A percentile compares a stretch with the other conserved stretches of the same genome.
These are phyloP conservation scores for Dromaius novaehollandiae DNA, from an alignment of 2,113 vertebrate species.

Conservation along the genomic window DNA sequence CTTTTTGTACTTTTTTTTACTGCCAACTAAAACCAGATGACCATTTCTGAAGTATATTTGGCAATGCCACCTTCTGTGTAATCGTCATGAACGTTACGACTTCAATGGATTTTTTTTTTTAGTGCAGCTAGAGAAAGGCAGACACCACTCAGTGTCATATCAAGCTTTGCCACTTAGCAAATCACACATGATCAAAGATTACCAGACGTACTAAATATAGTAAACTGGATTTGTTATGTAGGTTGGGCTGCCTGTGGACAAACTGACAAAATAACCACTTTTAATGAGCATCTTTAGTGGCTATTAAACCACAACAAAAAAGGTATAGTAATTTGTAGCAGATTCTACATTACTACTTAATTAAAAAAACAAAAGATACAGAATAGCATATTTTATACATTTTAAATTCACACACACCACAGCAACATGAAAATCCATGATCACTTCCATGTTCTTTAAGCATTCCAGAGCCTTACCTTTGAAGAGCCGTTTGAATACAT, in stretches of 20 bases:
- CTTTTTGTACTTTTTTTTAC: not conserved
- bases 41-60: not conserved
- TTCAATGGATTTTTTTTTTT: not conserved
- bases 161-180: slow-evolving; percentile 6
- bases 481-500: slow-evolving; percentile 98
- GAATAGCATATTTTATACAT: not conserved
- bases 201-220: slow-evolving; percentile 47
- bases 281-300: not conserved
- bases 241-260: slow-evolving; percentile 12
- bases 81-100: not conserved
- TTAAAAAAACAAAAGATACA: not conserved
- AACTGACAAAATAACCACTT: not conserved
- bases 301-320: not conserved
- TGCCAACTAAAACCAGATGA: not conserved
- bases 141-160: not conserved
- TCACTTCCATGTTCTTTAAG: not conserved
- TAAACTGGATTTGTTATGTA: slow-evolving; percentile 43
- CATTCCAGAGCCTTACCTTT: slow-evolving; percentile 83
- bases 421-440: not conserved
- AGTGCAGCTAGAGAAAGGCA: not conserved
- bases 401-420: not conserved
- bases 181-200: slow-evolving; percentile 26
- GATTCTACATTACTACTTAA: not conserved
- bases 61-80: not conserved
- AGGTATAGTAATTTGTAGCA: not conserved